Base-by-base conservation (phyloP, 2,888 invertebrate genomes). In the Torymus texanus region DNA sequence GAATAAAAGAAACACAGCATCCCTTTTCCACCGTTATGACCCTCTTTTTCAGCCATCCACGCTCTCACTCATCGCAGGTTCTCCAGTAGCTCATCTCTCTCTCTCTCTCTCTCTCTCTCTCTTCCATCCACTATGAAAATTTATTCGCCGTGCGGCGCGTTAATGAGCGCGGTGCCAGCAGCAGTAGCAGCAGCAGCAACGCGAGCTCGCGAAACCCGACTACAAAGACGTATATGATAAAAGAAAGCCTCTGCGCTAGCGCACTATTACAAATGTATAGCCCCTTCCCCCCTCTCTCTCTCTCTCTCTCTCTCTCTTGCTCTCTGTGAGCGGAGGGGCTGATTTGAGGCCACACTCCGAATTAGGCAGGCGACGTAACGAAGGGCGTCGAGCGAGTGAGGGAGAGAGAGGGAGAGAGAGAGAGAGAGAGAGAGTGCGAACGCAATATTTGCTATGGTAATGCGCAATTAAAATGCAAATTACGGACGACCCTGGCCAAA, bases 401-500 rank as follows among this genome's bases (percentile, higher is more conserved):
- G 1, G 41, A 41, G 41, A 5, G 29, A 29, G 29, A 29, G 1
- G 5, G 29, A 29, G 29, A 29, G 29, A 29, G 29, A 5, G 29
- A 8, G 41, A 8, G 41, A 41, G 41, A 8, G 41, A 8, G 41
- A 41, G 29, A 29, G 29, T 8, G 41, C 10, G 41, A 41, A 41
- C 41, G 85, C 85, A 83, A 87, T 87, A 87, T 86, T 87, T 86
- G 85, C 84, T 84, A 85, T 83, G 85, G 84, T 86, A 84, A 87
- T 87, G 84, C 83, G 86, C 86, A 87, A 87, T 87, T 87, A 87
- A 87, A 87, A 87, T 87, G 87, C 82, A 87, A 87, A 87, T 87
- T 85, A 81, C 41, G 81, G 70, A 16, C 55, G 55, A 58, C 24
- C 53, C 55, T 53, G 68, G 61, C 41, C 29, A 73, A 75, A 81